phyloP scores from a whole-genome alignment of 2,113 vertebrate species.

The Dasyurus viverrinus region DNA sequence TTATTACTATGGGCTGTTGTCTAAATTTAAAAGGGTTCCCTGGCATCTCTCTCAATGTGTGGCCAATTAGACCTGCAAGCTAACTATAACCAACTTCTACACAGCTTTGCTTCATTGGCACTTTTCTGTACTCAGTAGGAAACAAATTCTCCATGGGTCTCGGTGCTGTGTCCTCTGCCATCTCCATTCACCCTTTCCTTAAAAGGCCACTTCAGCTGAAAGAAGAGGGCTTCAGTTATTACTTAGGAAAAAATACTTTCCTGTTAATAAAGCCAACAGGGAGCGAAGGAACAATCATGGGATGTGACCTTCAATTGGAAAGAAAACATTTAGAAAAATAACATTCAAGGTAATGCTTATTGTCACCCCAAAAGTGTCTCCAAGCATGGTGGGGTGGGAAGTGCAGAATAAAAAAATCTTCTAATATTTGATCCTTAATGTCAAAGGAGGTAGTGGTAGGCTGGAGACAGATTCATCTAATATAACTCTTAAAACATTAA shows the following conservation, averaged over 20 bases:
- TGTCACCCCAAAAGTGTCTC: constrained; percentile 27
- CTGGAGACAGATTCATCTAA: background rate
- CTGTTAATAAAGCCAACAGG: constrained; percentile 69
- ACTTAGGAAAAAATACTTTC: constrained; percentile 47
- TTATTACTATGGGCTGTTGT: background rate
- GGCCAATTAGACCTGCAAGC: background rate
- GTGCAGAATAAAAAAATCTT: constrained; percentile 14
- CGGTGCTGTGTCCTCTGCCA: background rate
- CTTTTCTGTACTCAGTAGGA: constrained; percentile 11
- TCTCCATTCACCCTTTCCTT: background rate
- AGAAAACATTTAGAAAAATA: constrained; percentile 80
- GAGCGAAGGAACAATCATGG: constrained; percentile 61
- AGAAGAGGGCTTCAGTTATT: constrained; percentile 70
- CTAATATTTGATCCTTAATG: constrained; percentile 8
- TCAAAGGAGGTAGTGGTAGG: constrained; percentile 1
- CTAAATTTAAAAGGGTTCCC: background rate
- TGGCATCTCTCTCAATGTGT: background rate
- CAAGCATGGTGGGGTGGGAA: constrained; percentile 47
- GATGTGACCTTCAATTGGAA: constrained; percentile 72
- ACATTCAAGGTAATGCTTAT: constrained; percentile 45
- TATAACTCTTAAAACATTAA: background rate
- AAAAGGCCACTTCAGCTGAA: constrained; percentile 56
- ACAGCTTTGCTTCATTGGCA: background rate
- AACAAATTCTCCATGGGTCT: background rate
- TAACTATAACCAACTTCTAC: background rate